Base-by-base conservation (phyloP, 2,888 invertebrate species). In the Aplocera efformata region DNA sequence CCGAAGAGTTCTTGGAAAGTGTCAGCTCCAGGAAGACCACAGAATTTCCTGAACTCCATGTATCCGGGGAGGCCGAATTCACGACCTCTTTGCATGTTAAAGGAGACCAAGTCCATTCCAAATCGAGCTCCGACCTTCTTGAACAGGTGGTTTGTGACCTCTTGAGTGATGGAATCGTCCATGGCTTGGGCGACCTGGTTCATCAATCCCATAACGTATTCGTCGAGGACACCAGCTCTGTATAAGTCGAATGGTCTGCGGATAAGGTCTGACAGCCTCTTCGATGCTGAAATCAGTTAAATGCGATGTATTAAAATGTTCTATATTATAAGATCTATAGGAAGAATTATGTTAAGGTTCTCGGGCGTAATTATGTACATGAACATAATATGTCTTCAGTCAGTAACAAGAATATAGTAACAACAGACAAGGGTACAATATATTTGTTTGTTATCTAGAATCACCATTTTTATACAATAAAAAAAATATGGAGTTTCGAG, bases 171-270 rank as follows among this genome's bases (percentile, higher is more conserved):
- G 0, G 96, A 96, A 73, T 97, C 96, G 72, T 97, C 97, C 95
- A 97, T 96, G 67, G 96, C 96, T 78, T 97, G 96, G 1, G 97
- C 96, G 10, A 96, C 96, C 88, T 97, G 97, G 77, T 97, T 97
- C 93, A 96, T 94, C 50, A 97, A 83, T 23, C 97, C 97, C 94
- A 96, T 96, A 22, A 97, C 92, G 71, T 97, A 97, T 79, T 97
- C 96, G 70, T 97, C 97, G 20, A 97, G 83, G 2, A 96, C 94
- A 38, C 97, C 96, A 9, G 97, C 96, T 65, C 96, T 90, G 80
- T 97, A 97, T 52, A 97, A 85, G 77, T 97, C 96, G 72, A 94
- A 96, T 0, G 97, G 97, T 63, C 96, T 91, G 59, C 96, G 91
- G 66, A 97, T 96, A 40, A 97, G 89, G 68, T 96, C 96, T 0